Conservation (phyloP, 2,113 vertebrate genomes). For the Sander vitreus region DNA sequence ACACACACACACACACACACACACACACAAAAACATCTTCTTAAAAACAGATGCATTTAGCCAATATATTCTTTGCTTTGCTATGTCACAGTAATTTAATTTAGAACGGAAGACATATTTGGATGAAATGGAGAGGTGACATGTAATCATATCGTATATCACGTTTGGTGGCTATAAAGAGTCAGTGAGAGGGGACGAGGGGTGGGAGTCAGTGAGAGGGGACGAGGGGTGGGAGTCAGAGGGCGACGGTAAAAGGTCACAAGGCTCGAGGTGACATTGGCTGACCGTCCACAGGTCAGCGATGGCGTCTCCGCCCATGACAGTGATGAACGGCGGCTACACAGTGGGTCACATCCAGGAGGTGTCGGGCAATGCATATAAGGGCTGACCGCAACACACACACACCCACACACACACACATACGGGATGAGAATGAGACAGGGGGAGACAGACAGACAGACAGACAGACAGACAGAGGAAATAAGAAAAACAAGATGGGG, state of each 20-base stretch:
- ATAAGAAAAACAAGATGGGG: constrained; percentile 13
- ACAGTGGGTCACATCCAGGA: constrained; percentile 53
- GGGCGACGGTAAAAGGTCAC: constrained; percentile 67
- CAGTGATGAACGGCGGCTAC: constrained; percentile 80
- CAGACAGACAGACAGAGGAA: not conserved
- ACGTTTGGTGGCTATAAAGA: constrained; percentile 41
- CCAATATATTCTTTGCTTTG: not conserved
- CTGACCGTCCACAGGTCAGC: constrained; percentile 75
- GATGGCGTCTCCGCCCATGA: constrained; percentile 73
- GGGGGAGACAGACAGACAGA: not conserved
- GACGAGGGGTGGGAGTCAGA: constrained; percentile 41
- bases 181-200: constrained; percentile 37
- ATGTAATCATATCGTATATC: constrained; percentile 57
- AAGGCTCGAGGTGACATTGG: constrained; percentile 79
- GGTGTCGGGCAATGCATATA: constrained; percentile 50
- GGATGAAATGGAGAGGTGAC: constrained; percentile 40
- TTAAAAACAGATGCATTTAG: constrained; percentile 17
- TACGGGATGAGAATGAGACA: not conserved
- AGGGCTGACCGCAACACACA: constrained; percentile 8
- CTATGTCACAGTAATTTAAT: not conserved
- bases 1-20: not conserved
- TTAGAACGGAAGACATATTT: not conserved
- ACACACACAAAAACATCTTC: not conserved
- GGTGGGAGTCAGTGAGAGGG: constrained; percentile 38
- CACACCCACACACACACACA: too few species aligned